Evolutionary conservation across 2,888 invertebrate genomes (phyloP), one percentile per base, ranked within the genome.

Genomic region (Lucinisca nassula): DNA sequence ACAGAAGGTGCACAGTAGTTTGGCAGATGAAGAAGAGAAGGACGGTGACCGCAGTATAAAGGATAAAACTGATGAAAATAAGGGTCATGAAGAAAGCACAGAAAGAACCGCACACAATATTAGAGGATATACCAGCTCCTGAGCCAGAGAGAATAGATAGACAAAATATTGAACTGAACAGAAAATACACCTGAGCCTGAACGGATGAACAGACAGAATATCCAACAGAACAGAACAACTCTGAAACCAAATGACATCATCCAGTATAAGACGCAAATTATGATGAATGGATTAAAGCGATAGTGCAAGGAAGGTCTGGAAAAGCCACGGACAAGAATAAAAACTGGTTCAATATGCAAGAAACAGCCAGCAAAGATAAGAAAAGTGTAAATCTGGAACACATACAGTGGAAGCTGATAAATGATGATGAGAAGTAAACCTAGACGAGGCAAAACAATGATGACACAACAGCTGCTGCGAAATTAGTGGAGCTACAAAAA

Each of bases 301-400:
- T n/a, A 24, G 75, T 90, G 17, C 70, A 82, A 14, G 74, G 84
- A 17, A 84, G 61, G 45, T 82, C 85, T 40, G 87, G 85, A 35
- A 90, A 90, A 76, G 79, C 58, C 8, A 81, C 81, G 32, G 84
- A 85, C 14, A 79, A 72, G 61, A 72, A 90, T 40, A 80, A 78
- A 79, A 45, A 74, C 27, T 86, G 86, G 84, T 88, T 80, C 55
- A 86, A 88, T 79, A 24, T 88, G 17, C 32, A 78, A 32, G 45
- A 83, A 32, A 79, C 82, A 35, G 51, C n/a, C 24, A 76, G 45
- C 37, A 73, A 70, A 61, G 80, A 83, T 51, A n/a, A 75, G 58
- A 70, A 79, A 37, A 77, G 83, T 80, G 49, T 83, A 14, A 70
- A 88, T 67, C 58, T 85, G 27, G 84, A 77, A 14, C 27, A 51